A percentile compares a stretch with the other conserved stretches of the same genome.
Evolutionary conservation across 2,113 vertebrate species (phyloP).

Genomic region (Callipepla squamata): DNA sequence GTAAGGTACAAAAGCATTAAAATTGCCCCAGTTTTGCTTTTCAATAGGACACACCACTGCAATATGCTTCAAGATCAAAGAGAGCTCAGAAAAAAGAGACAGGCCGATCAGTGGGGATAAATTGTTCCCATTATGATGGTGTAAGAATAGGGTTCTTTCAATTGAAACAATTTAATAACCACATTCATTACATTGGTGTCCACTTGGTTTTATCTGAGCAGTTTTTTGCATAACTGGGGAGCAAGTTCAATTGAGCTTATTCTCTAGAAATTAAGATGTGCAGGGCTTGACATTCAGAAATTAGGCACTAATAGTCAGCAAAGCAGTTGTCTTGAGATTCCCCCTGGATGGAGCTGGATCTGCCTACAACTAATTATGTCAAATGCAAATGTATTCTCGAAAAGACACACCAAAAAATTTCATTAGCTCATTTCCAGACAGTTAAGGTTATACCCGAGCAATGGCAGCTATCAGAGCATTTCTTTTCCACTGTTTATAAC

Average conservation of each 20-base stretch:
- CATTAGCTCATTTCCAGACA: conserved; percentile 70
- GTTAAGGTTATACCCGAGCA: conserved; percentile 53
- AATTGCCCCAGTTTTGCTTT: conserved; percentile 99
- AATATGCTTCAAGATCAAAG: conserved; percentile 99
- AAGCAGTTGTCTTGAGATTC: conserved; percentile 93
- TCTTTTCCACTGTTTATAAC: conserved; percentile 20
- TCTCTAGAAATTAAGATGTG: conserved; percentile 97
- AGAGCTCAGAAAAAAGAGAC: conserved; percentile 95
- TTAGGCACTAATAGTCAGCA: conserved; percentile 92
- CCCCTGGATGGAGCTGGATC: conserved; percentile 88
- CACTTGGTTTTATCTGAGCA: conserved; percentile 87
- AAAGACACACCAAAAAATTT: conserved; percentile 78
- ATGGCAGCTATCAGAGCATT: conserved; percentile 19
- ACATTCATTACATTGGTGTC: conserved; percentile 98
- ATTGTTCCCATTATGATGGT: conserved; percentile 99
- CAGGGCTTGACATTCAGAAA: conserved; percentile 93
- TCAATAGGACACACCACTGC: conserved; percentile 99
- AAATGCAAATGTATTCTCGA: conserved; percentile 89
- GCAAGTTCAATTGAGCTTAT: conserved; percentile 88
- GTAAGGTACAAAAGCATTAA: conserved; percentile 99
- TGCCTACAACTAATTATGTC: conserved; percentile 94
- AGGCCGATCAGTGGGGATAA: conserved; percentile 99
- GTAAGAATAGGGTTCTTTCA: conserved; percentile 99
- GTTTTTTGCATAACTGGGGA: conserved; percentile 85
- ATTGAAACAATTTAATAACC: conserved; percentile 99